These are phyloP conservation scores for Atta texana DNA, from an alignment of 1,140 invertebrate genomes.

Conservation along the genomic window DNA sequence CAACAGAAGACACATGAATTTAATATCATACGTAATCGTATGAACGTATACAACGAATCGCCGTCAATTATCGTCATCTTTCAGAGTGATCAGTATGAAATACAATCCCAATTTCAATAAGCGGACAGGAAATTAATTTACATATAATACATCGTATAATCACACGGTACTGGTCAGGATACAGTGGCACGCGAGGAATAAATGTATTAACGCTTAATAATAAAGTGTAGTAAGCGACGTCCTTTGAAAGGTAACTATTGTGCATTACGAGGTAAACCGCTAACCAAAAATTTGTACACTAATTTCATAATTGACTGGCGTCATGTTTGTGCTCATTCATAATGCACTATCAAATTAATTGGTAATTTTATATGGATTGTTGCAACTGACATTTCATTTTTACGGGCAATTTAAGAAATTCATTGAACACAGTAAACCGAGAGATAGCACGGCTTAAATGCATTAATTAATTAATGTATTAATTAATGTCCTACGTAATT, in stretches of 20 bases:
- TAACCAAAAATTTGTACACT: slow-evolving; percentile 25
- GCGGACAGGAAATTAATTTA: slow-evolving; percentile 58
- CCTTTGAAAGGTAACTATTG: slow-evolving; percentile 22
- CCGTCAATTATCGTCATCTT: slow-evolving; percentile 58
- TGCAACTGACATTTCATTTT: background rate
- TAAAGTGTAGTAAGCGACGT: slow-evolving; percentile 13
- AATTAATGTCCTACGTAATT: background rate
- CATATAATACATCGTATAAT: slow-evolving; percentile 41
- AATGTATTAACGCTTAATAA: slow-evolving; percentile 44
- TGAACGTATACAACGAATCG: background rate
- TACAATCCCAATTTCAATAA: slow-evolving; percentile 46
- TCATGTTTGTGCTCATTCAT: background rate
- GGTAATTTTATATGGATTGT: background rate
- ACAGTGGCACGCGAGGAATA: slow-evolving; percentile 26
- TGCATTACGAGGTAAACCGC: background rate
- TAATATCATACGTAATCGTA: slow-evolving; percentile 31
- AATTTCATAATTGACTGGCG: background rate
- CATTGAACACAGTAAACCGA: background rate
- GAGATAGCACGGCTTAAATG: background rate
- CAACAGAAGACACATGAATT: slow-evolving; percentile 52
- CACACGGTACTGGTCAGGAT: background rate
- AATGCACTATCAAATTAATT: slow-evolving; percentile 12
- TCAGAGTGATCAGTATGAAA: background rate
- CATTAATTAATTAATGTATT: background rate
- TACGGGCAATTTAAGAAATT: background rate